Evolutionary conservation across 1,140 invertebrate genomes (phyloP), one percentile per base, ranked within the genome.

Genomic region (Xylocopa sonorina): DNA sequence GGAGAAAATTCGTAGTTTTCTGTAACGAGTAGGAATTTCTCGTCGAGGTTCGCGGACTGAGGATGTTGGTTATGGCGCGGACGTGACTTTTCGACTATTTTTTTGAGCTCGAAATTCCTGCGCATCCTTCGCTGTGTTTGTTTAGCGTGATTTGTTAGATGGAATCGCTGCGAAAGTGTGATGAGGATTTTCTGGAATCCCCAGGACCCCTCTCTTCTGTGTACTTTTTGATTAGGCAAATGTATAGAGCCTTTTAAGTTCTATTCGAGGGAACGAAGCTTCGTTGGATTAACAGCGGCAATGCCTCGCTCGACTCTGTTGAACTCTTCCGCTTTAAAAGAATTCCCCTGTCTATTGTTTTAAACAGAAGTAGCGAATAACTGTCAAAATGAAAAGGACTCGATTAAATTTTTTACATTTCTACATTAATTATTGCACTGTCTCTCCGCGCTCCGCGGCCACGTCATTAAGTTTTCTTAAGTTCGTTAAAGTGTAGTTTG

Each of bases 401-500:
- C n/a, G n/a, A n/a, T n/a, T n/a, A 57, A 7, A 29, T 57, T 57
- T 29, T 6, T 7, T 57, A 18, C 10, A 32, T 18, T 32, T 58
- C 27, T 58, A 4, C 21, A 24, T 7, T 14, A 41, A 63, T 18
- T 62, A 24, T 24, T 10, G 1, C 60, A n/a, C 21, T 18, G 60
- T 62, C n/a, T n/a, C n/a, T n/a, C n/a, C n/a, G 7, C 10, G 16
- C 6, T 16, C 21, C 7, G 18, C 34, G 18, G n/a, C n/a, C 24
- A 7, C 21, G 34, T 41, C 24, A 9, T 18, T 27, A 18, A 12
- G 9, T 46, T 18, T 46, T 2, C 14, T 64, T 29, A 43, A 64
- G 34, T 46, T 64, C 38, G 62, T 64, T 64, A 43, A 63, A 57
- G 3, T 6, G 29, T 41, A 24, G n/a, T 63, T 64, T 64, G 62